Evolutionary conservation across 2,888 invertebrate species (phyloP).

Genomic region (Nasonia oneida): DNA sequence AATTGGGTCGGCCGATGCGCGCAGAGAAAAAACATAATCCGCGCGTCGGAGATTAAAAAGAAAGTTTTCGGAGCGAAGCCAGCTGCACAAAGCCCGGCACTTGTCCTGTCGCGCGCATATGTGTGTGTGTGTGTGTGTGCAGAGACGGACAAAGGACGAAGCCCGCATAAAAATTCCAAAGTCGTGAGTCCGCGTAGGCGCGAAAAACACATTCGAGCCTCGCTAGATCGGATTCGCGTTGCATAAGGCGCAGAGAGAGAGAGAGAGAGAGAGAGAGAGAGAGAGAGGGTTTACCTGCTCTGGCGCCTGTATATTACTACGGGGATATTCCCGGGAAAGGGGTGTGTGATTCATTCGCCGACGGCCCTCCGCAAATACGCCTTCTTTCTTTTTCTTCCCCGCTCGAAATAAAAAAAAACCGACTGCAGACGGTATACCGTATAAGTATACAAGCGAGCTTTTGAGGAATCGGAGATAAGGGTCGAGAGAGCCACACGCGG

Average conservation of each 20-base stretch:
- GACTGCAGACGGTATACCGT: too few species aligned
- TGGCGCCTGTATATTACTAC: not conserved
- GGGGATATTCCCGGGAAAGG: not conserved
- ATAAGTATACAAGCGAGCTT: too few species aligned
- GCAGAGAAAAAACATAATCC: not conserved
- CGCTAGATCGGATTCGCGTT: not conserved
- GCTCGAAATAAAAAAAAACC: too few species aligned
- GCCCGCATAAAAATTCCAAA: constrained; percentile 30
- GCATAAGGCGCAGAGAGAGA: not conserved
- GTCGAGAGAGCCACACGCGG: too few species aligned
- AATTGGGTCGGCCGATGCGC: not conserved
- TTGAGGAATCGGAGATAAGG: not conserved
- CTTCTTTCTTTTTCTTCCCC: too few species aligned
- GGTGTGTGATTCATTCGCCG: not conserved
- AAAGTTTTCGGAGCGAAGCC: not conserved
- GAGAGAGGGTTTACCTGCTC: not conserved
- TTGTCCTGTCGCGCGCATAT: not conserved
- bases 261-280: not conserved
- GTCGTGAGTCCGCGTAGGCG: not conserved
- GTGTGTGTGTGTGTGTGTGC: too few species aligned
- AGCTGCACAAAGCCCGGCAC: not conserved
- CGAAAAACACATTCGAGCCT: not conserved
- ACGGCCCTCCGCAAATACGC: too few species aligned
- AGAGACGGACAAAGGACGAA: not conserved
- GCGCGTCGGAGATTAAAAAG: not conserved